phyloP scores from a whole-genome alignment of 2,797 vertebrate species.

The Rhadinocentrus ornatus region DNA sequence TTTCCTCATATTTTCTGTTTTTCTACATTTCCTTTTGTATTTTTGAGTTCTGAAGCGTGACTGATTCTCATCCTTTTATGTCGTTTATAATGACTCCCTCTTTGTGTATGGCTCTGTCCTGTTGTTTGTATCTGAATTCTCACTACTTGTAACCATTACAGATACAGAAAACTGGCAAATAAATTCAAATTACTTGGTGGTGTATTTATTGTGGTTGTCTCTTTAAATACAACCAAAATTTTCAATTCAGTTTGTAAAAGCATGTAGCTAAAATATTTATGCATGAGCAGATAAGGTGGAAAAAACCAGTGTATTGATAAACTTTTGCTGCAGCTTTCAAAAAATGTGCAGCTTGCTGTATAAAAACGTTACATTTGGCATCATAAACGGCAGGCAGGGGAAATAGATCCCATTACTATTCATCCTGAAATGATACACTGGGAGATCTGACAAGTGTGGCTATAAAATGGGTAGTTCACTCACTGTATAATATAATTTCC shows the following conservation, averaged over 20 bases:
- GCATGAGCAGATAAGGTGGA: slow-evolving; percentile 37
- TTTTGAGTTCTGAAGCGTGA: too few relatives aligned
- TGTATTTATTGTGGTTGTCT: slow-evolving; percentile 7
- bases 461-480: slow-evolving; percentile 18
- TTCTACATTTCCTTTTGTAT: too few relatives aligned
- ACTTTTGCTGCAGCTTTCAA: slow-evolving; percentile 32
- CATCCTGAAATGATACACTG: slow-evolving; percentile 34
- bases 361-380: slow-evolving; percentile 28
- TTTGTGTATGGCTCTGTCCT: too few relatives aligned
- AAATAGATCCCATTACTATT: slow-evolving; percentile 37
- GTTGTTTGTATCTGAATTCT: too few relatives aligned
- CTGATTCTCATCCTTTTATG: too few relatives aligned
- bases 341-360: slow-evolving; percentile 27
- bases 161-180: too few relatives aligned
- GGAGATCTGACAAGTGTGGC: slow-evolving; percentile 24
- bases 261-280: slow-evolving; percentile 43
- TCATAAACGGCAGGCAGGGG: slow-evolving; percentile 22
- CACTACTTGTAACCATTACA: too few relatives aligned
- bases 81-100: too few relatives aligned
- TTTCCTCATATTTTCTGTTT: too few relatives aligned
- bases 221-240: slow-evolving; percentile 27
- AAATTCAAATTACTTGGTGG: background rate
- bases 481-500: slow-evolving; percentile 21
- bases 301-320: slow-evolving; percentile 24
- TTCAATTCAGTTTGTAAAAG: slow-evolving; percentile 29